Percentiles rank a stretch among this genome's conserved stretches.
phyloP scores from a whole-genome alignment of 37 sponge, comb jelly and placozoan genomes.

The Tethya wilhelma region DNA sequence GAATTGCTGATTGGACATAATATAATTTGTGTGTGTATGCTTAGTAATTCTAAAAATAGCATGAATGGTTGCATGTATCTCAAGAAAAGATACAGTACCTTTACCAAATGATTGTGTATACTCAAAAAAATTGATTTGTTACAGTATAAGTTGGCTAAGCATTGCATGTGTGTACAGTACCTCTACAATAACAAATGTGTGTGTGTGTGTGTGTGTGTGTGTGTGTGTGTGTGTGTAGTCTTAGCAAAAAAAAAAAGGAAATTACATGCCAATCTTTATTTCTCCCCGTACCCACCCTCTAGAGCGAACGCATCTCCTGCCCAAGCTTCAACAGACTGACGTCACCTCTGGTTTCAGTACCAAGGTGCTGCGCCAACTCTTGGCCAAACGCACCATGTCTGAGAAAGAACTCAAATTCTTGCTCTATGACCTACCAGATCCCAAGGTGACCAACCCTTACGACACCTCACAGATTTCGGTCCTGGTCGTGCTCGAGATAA shows the following conservation, averaged over 20 bases:
- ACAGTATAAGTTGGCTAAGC: neutral
- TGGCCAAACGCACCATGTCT: neutral
- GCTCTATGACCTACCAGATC: neutral
- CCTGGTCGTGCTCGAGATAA: neutral
- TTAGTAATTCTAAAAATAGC: too few relatives aligned
- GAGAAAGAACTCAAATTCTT: slow-evolving; percentile 8
- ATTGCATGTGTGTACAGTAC: neutral
- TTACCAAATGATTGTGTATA: too few relatives aligned
- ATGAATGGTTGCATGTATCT: too few relatives aligned
- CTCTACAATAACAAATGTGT: neutral
- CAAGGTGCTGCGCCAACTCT: slow-evolving; percentile 2
- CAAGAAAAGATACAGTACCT: too few relatives aligned
- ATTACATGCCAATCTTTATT: too few relatives aligned
- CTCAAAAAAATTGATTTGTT: too few relatives aligned
- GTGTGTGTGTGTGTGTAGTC: too few relatives aligned
- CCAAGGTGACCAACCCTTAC: neutral
- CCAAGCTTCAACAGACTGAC: neutral
- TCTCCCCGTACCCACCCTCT: neutral
- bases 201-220: too few relatives aligned
- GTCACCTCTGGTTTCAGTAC: neutral
- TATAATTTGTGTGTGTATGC: too few relatives aligned
- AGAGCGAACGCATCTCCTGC: slow-evolving; percentile 6
- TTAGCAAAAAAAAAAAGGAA: too few relatives aligned
- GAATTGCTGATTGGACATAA: too few relatives aligned
- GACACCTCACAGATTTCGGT: neutral